A percentile compares a stretch with the other conserved stretches of the same genome.
Evolutionary conservation across 2,113 vertebrate species (phyloP).

Genomic region (Charadrius vociferus): DNA sequence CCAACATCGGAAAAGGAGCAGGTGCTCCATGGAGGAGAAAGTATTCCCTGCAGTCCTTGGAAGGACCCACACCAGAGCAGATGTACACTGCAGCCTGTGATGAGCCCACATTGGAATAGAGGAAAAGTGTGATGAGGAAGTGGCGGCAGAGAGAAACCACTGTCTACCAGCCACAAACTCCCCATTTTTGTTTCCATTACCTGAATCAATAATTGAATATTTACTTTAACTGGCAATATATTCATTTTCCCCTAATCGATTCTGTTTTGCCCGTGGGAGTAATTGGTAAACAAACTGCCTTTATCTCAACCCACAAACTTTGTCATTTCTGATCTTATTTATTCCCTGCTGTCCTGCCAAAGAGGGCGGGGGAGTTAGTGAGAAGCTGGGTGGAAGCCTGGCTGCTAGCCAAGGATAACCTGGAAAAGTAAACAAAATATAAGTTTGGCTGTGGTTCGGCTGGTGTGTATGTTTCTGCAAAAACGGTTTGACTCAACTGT

Average conservation of each 20-base stretch:
- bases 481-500: neutral
- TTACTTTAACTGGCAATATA: neutral
- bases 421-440: neutral
- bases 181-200: neutral
- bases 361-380: neutral
- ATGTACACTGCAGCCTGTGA: too few species aligned
- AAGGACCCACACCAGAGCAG: neutral
- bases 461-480: neutral
- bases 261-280: neutral
- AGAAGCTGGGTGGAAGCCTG: neutral
- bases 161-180: neutral
- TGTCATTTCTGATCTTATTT: neutral
- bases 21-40: neutral
- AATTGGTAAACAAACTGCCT: neutral
- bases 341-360: neutral
- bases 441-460: neutral
- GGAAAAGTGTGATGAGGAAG: neutral
- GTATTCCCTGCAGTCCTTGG: neutral
- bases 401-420: neutral
- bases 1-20: neutral
- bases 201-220: neutral
- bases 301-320: neutral
- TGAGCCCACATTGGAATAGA: neutral
- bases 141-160: neutral
- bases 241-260: rapidly evolving